Evolutionary conservation across 1,140 invertebrate genomes (phyloP).

Genomic region (Venustaconcha ellipsiformis): DNA sequence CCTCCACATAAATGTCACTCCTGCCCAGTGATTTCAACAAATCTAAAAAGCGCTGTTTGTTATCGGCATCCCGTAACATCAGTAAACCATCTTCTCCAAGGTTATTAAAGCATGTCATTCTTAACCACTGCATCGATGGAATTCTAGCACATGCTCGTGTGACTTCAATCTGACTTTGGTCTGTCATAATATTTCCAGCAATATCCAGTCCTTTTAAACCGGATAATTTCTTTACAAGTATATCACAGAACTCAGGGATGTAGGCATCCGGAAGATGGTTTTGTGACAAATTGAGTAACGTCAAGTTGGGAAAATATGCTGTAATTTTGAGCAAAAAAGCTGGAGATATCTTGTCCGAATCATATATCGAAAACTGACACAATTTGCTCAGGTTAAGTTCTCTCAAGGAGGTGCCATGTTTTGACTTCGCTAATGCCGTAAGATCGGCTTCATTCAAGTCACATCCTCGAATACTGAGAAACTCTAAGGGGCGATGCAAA

Average conservation of each 20-base stretch:
- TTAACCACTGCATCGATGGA: constrained; percentile 43
- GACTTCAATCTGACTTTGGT: constrained; percentile 43
- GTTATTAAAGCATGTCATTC: constrained; percentile 40
- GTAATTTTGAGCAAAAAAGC: constrained; percentile 39
- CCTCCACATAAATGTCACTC: constrained; percentile 43
- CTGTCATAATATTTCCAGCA: constrained; percentile 42
- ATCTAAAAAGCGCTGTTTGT: constrained; percentile 31
- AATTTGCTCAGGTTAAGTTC: constrained; percentile 56
- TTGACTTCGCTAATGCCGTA: constrained; percentile 36
- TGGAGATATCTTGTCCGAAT: constrained; percentile 43
- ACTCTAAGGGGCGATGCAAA: constrained; percentile 42
- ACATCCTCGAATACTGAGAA: constrained; percentile 48
- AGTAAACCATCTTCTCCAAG: constrained; percentile 34
- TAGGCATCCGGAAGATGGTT: constrained; percentile 44
- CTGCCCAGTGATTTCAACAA: constrained; percentile 36
- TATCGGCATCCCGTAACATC: constrained; percentile 27
- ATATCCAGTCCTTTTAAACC: constrained; percentile 46
- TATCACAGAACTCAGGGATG: constrained; percentile 40
- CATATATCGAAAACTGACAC: constrained; percentile 46
- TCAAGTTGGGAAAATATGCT: constrained; percentile 45
- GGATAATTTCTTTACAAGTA: constrained; percentile 24
- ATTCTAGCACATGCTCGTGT: constrained; percentile 39
- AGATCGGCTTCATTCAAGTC: constrained; percentile 51
- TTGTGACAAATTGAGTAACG: constrained; percentile 45
- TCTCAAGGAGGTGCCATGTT: constrained; percentile 41